Evolutionary conservation across 2,113 vertebrate genomes (phyloP).

Genomic region (Bufo gargarizans): DNA sequence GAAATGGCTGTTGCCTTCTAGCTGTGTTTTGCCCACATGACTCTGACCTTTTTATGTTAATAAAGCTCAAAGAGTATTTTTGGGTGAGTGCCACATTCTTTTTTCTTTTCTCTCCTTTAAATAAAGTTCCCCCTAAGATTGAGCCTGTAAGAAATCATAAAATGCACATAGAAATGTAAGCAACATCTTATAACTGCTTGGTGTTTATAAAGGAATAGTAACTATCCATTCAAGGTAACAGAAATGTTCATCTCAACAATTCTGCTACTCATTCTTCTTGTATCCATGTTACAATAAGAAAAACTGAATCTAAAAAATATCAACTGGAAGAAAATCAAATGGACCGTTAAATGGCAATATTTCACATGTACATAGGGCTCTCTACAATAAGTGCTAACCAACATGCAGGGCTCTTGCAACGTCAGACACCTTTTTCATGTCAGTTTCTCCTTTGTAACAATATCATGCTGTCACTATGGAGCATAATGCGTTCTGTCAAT

Average conservation of each 20-base stretch:
- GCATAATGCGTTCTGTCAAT: conserved; percentile 17
- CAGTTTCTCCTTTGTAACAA: conserved; percentile 11
- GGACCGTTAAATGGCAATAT: not conserved
- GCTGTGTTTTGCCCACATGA: too few relatives aligned
- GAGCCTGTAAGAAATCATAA: too few relatives aligned
- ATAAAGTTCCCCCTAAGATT: not conserved
- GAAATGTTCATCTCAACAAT: not conserved
- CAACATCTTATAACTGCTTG: too few relatives aligned
- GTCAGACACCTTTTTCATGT: conserved; percentile 1
- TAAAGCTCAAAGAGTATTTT: too few relatives aligned
- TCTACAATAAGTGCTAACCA: not conserved
- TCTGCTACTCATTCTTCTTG: not conserved
- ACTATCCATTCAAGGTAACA: not conserved
- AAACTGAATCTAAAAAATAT: not conserved
- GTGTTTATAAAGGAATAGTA: not conserved
- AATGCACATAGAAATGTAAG: too few relatives aligned
- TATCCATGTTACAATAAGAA: not conserved
- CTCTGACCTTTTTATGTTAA: too few relatives aligned
- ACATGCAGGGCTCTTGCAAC: not conserved
- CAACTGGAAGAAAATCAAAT: not conserved
- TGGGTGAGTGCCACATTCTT: too few relatives aligned
- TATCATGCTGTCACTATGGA: not conserved
- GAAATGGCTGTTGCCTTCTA: too few relatives aligned
- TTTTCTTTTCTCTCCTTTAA: not conserved
- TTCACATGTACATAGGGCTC: not conserved